Evolutionary conservation across 2,888 invertebrate species (phyloP).

Genomic region (Cancer borealis): DNA sequence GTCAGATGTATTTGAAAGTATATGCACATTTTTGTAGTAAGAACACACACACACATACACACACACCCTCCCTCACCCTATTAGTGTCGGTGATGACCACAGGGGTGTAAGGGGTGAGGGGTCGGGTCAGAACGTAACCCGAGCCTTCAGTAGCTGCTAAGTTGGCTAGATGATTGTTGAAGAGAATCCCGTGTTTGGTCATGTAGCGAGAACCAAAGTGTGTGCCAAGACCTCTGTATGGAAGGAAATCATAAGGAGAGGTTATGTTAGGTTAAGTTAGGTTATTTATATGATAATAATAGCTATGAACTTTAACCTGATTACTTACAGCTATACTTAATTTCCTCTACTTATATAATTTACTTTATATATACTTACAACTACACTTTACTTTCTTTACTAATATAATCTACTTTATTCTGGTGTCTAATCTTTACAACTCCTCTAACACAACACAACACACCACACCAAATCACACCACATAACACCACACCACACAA

Average conservation of each 20-base stretch:
- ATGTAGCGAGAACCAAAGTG: conserved; percentile 82
- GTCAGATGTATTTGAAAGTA: no score
- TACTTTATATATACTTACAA: no score
- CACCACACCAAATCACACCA: no score
- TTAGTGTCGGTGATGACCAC: conserved; percentile 78
- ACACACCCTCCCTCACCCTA: conserved; percentile 78
- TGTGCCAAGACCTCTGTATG: conserved; percentile 82
- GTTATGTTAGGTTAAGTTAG: neutral
- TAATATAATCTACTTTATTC: no score
- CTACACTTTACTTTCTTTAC: no score
- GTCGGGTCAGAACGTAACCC: conserved; percentile 76
- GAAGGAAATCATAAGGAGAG: neutral
- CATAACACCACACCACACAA: neutral
- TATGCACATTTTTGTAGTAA: no score
- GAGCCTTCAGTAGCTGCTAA: conserved; percentile 75
- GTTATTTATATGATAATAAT: neutral
- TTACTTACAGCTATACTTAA: no score
- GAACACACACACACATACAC: neutral
- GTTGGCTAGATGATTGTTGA: conserved; percentile 80
- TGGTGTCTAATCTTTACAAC: no score
- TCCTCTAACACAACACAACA: no score
- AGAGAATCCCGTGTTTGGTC: conserved; percentile 82
- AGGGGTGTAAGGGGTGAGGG: conserved; percentile 78
- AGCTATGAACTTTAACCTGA: neutral
- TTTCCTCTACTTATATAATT: no score